Evolutionary conservation across 2,113 vertebrate genomes (phyloP), one percentile per base, ranked within the genome.

Genomic region (Tachysurus fulvidraco): DNA sequence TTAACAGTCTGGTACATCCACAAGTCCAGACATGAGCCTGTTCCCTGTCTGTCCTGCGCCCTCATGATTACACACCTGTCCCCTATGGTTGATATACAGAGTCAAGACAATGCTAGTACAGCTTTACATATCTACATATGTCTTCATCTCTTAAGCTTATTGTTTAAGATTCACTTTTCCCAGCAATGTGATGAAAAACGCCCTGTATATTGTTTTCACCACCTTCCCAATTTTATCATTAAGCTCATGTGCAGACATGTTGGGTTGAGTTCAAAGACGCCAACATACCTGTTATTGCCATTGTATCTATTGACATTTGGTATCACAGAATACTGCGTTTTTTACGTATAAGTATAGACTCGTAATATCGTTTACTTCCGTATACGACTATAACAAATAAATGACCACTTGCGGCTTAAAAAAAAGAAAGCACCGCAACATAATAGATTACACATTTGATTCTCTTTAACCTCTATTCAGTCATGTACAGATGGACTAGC

Each of bases 1-100:
- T 21, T 74, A 14, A 71, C 41, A 65, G 44, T 28, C 36, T 81
- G 83, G 46, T 64, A 14, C 69, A 67, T 30, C 64, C 62, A 81
- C 88, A 83, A 60, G 90, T 85, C 79, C 8, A 67, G 81, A 84
- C 88, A 88, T 64, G 85, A 88, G 83, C 54, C 54, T 71, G 69
- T 59, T 88, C 25, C 50, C 59, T 46, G 64, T 54, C 74, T 85
- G 67, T 88, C 54, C 46, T 57, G 30, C 23, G 21, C 55, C 5
- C 46, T 52, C 28, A 14, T 87, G 46, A 13, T 86, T 86, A 64
- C 57, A 65, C 62, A 81, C 64, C 36, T 69, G 36, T 16, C 74
- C 83, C 28, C 76, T 23, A 64, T 87, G 81, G 7, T 25, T 57
- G 62, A 52, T 54, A 87, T 73, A 60, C 21, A 78, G 41, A 46